Base-by-base conservation (phyloP, 2,113 vertebrate species). In the Mellivora capensis region DNA sequence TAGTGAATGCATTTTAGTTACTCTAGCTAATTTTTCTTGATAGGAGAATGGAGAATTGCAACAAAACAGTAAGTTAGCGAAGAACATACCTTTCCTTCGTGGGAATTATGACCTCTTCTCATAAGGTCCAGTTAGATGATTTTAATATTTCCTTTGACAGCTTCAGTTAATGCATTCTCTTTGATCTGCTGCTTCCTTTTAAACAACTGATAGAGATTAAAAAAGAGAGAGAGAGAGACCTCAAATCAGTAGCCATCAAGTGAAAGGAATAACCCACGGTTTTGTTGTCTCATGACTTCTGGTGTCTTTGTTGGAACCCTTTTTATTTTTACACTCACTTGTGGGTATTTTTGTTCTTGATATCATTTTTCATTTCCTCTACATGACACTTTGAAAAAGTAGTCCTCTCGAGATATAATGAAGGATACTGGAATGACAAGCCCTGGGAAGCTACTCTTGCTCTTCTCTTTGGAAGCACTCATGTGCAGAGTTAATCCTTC, bases 1-100 rank as follows among this genome's bases (percentile, higher is more conserved):
- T 39, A 91, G 79, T 88, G 17, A 85, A n/a, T 76, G 88, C 21
- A 77, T 90, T 93, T 98, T 95, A 94, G 57, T 84, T 94, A 71
- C 91, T 27, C 93, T 80, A 96, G 69, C 44, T 95, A 44, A 84
- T 57, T 96, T 94, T 86, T 69, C 20, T 90, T 89, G 31, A 27
- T 87, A 39, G 42, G 37, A 69, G 44, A 67, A 69, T 90, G 25
- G 34, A 76, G 61, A 94, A 69, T 81, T 87, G 9, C 34, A 94
- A 7, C 15, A 76, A 77, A 93, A 74, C 4, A 57, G n/a, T 44
- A 54, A 71, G 54, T 83, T 71, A 49, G 42, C 91, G 11, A 86
- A 92, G 42, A 87, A 9, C 6, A 47, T 52, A 64, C 9, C 14
- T 81, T 87, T 82, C 31, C 15, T 76, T 8, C 27, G 54, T 64